Base-by-base conservation (phyloP, 2,888 invertebrate species). In the Synanthedon tipuliformis region DNA sequence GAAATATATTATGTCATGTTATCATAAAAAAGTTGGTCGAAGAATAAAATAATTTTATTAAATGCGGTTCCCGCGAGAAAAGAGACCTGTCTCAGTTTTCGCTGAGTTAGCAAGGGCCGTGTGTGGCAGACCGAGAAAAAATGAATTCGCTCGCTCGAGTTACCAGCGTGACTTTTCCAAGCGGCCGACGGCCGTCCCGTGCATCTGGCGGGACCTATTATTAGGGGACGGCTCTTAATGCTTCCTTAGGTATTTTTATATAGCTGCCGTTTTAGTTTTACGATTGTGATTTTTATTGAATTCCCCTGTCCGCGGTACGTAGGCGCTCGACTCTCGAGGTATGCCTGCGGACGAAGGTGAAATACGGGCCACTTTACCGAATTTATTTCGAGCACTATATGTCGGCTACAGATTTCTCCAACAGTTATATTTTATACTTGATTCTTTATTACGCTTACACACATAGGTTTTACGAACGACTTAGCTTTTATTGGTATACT, bases 261-360 rank as follows among this genome's bases (percentile, higher is more conserved):
- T 78, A 79, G 76, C 74, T 69, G 73, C 75, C 81, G 73, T 74
- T 77, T 79, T 80, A 83, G 79, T 81, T 86, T 86, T 86, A 87
- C 81, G 86, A 85, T 81, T 81, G 81, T 81, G 85, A 84, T 83
- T 86, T 86, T 87, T 86, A 86, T 86, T 83, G 80, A 81, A 86
- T 78, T 73, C 75, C 69, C 68, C 74, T 69, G 57, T 69, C 71
- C 71, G 67, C 71, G 67, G 65, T 64, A 64, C 61, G 69, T 73
- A 69, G 70, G 68, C 66, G 68, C 65, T 61, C 70, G 68, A 70
- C 66, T 68, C 65, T 61, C 70, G 68, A 70, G 69, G 67, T 71
- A 68, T 69, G 76, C 71, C 73, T 78, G 80, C 73, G 70, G 70
- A 63, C 72, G 81, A 78, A 82, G 74, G 78, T 84, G 78, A 84